Conservation (phyloP, 2,888 invertebrate genomes). For the Sminthurides aquaticus region DNA sequence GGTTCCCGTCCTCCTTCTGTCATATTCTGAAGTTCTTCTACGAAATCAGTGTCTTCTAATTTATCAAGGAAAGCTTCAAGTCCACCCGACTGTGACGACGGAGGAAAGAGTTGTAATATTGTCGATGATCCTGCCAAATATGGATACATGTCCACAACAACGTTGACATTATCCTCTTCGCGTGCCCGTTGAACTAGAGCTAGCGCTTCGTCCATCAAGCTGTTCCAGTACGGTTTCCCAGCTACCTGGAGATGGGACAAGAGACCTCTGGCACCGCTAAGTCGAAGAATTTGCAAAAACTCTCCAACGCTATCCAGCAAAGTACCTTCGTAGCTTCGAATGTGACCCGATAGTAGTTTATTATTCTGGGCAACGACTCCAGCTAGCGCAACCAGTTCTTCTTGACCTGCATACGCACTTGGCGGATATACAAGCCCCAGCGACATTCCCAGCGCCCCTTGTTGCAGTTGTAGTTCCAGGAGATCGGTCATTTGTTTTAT, state of each 20-base stretch:
- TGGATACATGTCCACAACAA: constrained; percentile 41
- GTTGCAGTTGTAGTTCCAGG: constrained; percentile 26
- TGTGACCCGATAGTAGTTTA: constrained; percentile 31
- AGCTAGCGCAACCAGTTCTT: constrained; percentile 32
- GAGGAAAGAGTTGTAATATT: constrained; percentile 38
- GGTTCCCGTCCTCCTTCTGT: constrained; percentile 35
- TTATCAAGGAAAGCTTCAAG: constrained; percentile 33
- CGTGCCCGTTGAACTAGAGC: constrained; percentile 31
- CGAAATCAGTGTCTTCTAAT: constrained; percentile 19
- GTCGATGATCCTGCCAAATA: constrained; percentile 39
- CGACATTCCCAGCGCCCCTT: constrained; percentile 35
- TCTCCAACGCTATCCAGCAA: constrained; percentile 34
- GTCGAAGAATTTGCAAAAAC: constrained; percentile 30
- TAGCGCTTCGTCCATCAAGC: constrained; percentile 31
- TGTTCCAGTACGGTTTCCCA: constrained; percentile 39
- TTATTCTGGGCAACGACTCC: constrained; percentile 30
- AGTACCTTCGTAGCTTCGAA: constrained; percentile 38
- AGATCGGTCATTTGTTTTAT: constrained; percentile 30
- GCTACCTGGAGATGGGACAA: constrained; percentile 39
- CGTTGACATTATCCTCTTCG: constrained; percentile 29
- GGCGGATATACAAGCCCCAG: constrained; percentile 40
- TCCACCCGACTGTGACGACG: constrained; percentile 35
- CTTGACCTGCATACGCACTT: constrained; percentile 31
- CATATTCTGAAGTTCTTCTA: constrained; percentile 20
- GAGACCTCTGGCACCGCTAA: constrained; percentile 33